Conservation (phyloP, 2,797 vertebrate species). For the Sebastes minor region DNA sequence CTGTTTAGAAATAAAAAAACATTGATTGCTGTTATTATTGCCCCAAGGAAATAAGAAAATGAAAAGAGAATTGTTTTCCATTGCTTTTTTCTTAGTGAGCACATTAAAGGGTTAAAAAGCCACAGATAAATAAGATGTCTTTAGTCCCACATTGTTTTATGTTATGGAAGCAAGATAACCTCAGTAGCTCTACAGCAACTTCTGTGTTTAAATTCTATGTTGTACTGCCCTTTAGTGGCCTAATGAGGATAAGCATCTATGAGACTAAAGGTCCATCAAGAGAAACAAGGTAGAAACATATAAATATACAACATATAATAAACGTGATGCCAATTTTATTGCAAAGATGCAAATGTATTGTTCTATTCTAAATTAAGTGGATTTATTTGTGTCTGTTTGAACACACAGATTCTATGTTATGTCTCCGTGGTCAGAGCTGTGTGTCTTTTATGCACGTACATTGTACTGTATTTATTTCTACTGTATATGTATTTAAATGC, state of each 20-base stretch:
- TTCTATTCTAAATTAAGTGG: neutral
- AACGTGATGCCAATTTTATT: neutral
- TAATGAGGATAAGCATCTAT: conserved; percentile 5
- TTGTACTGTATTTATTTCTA: neutral
- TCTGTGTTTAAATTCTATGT: conserved; percentile 7
- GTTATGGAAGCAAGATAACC: neutral
- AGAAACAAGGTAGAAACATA: neutral
- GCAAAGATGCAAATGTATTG: neutral
- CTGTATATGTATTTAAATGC: neutral
- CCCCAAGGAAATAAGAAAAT: too few species aligned
- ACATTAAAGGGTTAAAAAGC: neutral
- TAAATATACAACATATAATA: neutral
- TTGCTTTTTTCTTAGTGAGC: too few species aligned
- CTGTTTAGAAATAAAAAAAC: too few species aligned
- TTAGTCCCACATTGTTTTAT: neutral
- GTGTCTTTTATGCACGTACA: neutral
- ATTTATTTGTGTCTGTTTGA: neutral
- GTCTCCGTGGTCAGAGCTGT: neutral
- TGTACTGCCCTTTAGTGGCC: conserved; percentile 61
- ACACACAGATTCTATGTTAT: neutral
- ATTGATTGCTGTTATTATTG: too few species aligned
- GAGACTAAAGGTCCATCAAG: neutral
- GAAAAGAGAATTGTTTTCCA: too few species aligned
- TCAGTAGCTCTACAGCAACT: neutral
- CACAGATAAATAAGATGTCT: neutral